phyloP scores from a whole-genome alignment of 2,888 invertebrate genomes.

The Drosophila buzzatii region DNA sequence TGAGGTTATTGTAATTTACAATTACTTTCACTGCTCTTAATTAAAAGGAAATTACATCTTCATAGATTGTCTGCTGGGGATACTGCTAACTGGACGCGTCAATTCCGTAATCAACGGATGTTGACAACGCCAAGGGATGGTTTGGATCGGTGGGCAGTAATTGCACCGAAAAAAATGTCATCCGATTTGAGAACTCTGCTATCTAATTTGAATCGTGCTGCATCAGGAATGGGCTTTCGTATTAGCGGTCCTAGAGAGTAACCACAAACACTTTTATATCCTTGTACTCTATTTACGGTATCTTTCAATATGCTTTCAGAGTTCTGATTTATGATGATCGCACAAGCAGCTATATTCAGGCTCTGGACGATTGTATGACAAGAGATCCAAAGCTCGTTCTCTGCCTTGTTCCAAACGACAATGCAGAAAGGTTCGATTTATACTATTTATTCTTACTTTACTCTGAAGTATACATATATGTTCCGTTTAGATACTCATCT shows the following conservation, averaged over 20 bases:
- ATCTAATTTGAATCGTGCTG: conserved; percentile 83
- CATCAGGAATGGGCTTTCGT: conserved; percentile 85
- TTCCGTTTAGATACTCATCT: conserved; percentile 88
- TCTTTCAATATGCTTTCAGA: conserved; percentile 48
- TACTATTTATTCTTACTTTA: neutral
- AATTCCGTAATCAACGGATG: conserved; percentile 87
- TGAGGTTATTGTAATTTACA: conserved; percentile 33
- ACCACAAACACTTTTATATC: conserved; percentile 21
- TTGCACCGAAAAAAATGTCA: conserved; percentile 76
- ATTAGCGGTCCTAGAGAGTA: conserved; percentile 85
- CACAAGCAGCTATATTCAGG: conserved; percentile 87
- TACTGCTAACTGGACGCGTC: conserved; percentile 92
- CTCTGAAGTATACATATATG: neutral
- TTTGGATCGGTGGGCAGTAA: conserved; percentile 85
- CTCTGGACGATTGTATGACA: conserved; percentile 87
- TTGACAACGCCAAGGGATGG: conserved; percentile 82
- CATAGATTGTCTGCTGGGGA: conserved; percentile 85
- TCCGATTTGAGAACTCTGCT: conserved; percentile 79
- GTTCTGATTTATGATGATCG: conserved; percentile 86
- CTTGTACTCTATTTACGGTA: neutral
- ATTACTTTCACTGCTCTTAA: neutral
- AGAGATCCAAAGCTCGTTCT: conserved; percentile 89
- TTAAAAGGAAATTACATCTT: neutral
- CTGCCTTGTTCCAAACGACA: conserved; percentile 89
- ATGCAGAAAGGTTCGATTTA: conserved; percentile 87